A percentile compares a stretch with the other conserved stretches of the same genome.
Evolutionary conservation across 2,113 vertebrate species (phyloP).

Genomic region (Tachuris rubrigastra): DNA sequence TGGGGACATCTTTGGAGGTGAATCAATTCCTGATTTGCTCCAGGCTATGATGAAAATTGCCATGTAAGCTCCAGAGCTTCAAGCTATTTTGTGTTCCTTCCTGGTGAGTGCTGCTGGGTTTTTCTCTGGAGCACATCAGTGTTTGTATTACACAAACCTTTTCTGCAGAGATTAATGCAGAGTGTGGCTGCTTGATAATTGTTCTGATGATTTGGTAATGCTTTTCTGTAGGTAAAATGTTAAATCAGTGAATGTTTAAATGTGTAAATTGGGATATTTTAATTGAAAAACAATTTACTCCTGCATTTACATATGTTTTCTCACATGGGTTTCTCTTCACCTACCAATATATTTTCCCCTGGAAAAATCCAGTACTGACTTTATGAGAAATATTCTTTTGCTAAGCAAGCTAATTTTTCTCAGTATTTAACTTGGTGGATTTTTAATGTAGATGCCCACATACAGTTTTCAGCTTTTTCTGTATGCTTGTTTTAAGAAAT

Average conservation of each 20-base stretch:
- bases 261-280: neutral
- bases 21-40: neutral
- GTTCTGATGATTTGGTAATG: neutral
- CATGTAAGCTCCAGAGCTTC: neutral
- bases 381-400: neutral
- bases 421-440: neutral
- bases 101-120: neutral
- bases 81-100: neutral
- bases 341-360: neutral
- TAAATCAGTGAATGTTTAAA: neutral
- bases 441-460: neutral
- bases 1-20: neutral
- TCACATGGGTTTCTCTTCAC: neutral
- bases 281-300: neutral
- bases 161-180: neutral
- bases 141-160: neutral
- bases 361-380: neutral
- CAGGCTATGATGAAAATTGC: neutral
- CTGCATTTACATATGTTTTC: neutral
- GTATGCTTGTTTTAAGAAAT: constrained; percentile 14
- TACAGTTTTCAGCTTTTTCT: neutral
- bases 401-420: neutral
- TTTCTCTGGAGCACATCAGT: neutral
- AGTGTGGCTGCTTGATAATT: neutral
- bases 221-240: neutral